Evolutionary conservation across 2,888 invertebrate species (phyloP), one percentile per base, ranked within the genome.

Genomic region (Phortica magna): DNA sequence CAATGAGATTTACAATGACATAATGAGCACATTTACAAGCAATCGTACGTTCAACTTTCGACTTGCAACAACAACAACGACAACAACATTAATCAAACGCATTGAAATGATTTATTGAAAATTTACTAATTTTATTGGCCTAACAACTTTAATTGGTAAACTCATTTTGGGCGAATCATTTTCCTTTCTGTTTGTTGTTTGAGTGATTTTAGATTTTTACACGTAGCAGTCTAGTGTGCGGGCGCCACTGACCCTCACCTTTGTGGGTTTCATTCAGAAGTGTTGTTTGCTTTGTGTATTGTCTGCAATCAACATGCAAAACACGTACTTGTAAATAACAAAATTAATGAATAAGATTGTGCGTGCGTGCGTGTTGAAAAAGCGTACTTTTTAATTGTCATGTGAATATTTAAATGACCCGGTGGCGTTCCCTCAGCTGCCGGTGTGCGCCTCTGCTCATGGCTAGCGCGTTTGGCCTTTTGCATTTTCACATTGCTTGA

Each of bases 201-300:
- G 48, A 43, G 43, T 43, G 10, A 43, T 65, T 65, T 65, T 31
- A 10, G 41, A 41, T 68, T 75, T 59, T 48, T 39, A 76, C 81
- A 80, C 80, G 77, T 79, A 79, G 75, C 71, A 80, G 74, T 78
- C 73, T 22, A 48, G 10, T 48, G 9, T 9, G 48, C 10, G 14
- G 9, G 9, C 48, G 48, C 48, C 14, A 3, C 48, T 48, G 48
- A 48, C 48, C 48, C 48, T 48, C 48, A 48, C 9, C 1, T 48
- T 48, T 43, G n/a, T 12, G 42, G 2, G 68, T 9, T 22, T 19
- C 61, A 61, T 48, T 48, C 48, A 48, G 48, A 48, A 48, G 7
- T 48, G 9, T 31, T 31, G 5, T 31, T 31, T 31, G 31, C 31
- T 31, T 31, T 31, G 31, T 31, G 31, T 7, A 48, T 48, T 48